Evolutionary conservation across 1,140 invertebrate species (phyloP).

Genomic region (Rhynchophorus ferrugineus): DNA sequence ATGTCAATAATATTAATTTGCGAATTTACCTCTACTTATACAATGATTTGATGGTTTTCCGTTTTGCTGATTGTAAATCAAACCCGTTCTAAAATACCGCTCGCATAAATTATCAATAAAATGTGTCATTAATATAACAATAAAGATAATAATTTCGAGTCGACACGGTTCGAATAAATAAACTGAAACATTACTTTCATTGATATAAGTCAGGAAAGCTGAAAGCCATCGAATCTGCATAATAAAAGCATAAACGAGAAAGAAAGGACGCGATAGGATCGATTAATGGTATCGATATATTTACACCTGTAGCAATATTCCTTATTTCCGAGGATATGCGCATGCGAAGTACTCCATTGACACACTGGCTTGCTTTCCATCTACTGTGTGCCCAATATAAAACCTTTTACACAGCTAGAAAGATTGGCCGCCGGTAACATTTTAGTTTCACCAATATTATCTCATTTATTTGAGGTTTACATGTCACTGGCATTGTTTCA

Average conservation of each 20-base stretch:
- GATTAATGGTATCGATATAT: constrained; percentile 10
- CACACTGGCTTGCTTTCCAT: constrained; percentile 40
- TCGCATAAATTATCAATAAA: too few species aligned
- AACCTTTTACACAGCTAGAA: constrained; percentile 34
- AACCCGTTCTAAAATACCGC: not conserved
- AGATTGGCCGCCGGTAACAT: constrained; percentile 18
- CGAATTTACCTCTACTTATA: too few species aligned
- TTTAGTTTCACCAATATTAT: constrained; percentile 12
- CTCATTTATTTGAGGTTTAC: not conserved
- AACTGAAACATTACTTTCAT: too few species aligned
- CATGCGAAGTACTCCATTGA: constrained; percentile 32
- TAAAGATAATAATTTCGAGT: too few species aligned
- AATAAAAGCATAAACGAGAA: constrained; percentile 3
- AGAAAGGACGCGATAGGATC: constrained; percentile 7
- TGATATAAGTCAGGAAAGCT: too few species aligned
- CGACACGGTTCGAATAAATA: too few species aligned
- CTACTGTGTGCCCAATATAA: constrained; percentile 39
- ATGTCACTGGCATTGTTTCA: too few species aligned
- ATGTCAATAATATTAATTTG: too few species aligned
- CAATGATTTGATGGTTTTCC: too few species aligned
- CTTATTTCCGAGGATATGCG: constrained; percentile 10
- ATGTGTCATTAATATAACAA: constrained; percentile 1
- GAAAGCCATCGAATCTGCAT: too few species aligned
- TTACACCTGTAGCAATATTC: constrained; percentile 24
- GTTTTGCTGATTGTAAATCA: too few species aligned